phyloP scores from a whole-genome alignment of 2,888 invertebrate species.

The Brenthis daphne region DNA sequence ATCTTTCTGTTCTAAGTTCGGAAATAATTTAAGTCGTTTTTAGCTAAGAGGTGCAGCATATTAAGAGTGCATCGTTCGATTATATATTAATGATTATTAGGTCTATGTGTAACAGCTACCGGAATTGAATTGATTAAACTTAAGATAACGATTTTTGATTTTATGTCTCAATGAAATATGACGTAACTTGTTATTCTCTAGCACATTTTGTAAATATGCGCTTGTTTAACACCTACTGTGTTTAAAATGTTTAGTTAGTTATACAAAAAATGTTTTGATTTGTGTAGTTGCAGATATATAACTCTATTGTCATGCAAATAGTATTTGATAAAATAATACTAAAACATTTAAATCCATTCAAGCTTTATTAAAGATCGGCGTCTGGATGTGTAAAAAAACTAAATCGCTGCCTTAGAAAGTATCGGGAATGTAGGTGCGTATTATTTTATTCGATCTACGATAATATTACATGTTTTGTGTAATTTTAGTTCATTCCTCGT shows the following conservation, averaged over 20 bases:
- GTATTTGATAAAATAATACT: no score
- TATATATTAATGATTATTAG: constrained; percentile 15
- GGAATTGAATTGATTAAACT: constrained; percentile 16
- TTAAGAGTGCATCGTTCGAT: constrained; percentile 6
- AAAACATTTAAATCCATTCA: no score
- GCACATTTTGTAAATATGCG: background rate
- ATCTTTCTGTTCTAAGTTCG: constrained; percentile 7
- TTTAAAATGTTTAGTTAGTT: background rate
- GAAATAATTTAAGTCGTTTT: constrained; percentile 13
- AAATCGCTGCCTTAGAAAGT: no score
- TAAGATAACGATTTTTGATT: constrained; percentile 5
- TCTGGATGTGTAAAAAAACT: no score
- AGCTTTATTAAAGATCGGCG: no score
- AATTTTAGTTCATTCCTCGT: no score
- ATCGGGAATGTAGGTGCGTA: no score
- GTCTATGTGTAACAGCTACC: constrained; percentile 16
- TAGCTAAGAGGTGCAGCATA: constrained; percentile 12
- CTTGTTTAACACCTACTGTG: background rate
- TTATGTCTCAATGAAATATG: constrained; percentile 6
- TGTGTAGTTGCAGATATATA: no score
- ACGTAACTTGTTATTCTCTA: background rate
- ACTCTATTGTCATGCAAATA: no score
- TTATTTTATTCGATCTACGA: no score
- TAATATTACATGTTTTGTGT: no score
- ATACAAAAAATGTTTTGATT: no score